Percentiles rank a stretch among this genome's conserved stretches.
These are phyloP conservation scores for Melanotaenia maccullochi DNA, from an alignment of 2,797 vertebrate species.

Conservation along the genomic window DNA sequence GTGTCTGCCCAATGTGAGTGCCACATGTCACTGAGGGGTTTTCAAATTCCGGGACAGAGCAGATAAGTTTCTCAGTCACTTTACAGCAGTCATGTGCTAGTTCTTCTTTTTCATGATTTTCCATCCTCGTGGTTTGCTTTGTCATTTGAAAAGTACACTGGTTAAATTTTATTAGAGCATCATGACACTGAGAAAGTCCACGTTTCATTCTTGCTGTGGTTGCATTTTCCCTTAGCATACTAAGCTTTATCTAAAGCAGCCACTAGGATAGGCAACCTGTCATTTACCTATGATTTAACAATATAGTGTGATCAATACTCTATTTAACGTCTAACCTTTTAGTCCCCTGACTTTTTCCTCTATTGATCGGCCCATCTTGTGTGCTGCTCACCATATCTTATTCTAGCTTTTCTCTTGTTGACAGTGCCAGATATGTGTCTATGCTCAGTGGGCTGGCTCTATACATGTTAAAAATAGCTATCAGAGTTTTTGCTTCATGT, in stretches of 20 bases:
- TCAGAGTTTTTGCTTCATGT: conserved; percentile 69
- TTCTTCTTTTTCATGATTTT: conserved; percentile 3
- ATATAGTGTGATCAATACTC: conserved; percentile 14
- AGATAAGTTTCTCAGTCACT: conserved; percentile 7
- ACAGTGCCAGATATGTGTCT: conserved; percentile 78
- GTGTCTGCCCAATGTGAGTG: conserved; percentile 3
- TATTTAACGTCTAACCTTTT: conserved; percentile 37
- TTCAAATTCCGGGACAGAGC: conserved; percentile 24
- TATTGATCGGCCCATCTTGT: conserved; percentile 45
- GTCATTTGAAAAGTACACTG: conserved; percentile 38
- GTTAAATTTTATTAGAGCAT: conserved; percentile 37
- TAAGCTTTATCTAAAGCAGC: conserved; percentile 34
- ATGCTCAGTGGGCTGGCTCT: conserved; percentile 69
- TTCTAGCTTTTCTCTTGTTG: conserved; percentile 64
- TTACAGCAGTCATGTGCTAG: conserved; percentile 6
- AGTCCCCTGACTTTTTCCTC: conserved; percentile 40
- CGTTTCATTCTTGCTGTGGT: conserved; percentile 25
- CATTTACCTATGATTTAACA: conserved; percentile 35
- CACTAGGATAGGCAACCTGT: conserved; percentile 12
- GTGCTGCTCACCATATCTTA: conserved; percentile 58
- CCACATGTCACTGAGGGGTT: conserved; percentile 19
- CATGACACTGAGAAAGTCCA: conserved; percentile 29
- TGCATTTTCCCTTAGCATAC: conserved; percentile 37
- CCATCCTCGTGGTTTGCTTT: conserved; percentile 10
- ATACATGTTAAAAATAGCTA: conserved; percentile 83